phyloP scores from a whole-genome alignment of 2,888 invertebrate genomes.

The Eupithecia subfuscata region DNA sequence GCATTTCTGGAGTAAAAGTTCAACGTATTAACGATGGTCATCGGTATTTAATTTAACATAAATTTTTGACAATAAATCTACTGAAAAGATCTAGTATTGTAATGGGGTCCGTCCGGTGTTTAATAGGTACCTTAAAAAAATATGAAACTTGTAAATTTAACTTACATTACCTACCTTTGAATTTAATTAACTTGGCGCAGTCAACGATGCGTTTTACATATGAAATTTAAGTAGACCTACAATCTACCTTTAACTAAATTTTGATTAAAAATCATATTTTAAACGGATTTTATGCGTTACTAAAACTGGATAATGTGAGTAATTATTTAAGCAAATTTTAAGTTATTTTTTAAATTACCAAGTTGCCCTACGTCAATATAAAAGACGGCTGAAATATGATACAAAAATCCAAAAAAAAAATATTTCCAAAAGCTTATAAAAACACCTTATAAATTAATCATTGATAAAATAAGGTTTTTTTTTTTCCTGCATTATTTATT shows the following conservation, averaged over 20 bases:
- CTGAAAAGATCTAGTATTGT: neutral
- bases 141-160: neutral
- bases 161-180: neutral
- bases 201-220: neutral
- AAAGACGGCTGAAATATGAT: too few relatives aligned
- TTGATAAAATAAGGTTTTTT: too few relatives aligned
- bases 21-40: slow-evolving; percentile 36
- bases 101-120: neutral
- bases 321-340: neutral
- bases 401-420: too few relatives aligned
- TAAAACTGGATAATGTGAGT: neutral
- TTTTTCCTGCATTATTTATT: too few relatives aligned
- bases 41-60: slow-evolving; percentile 4
- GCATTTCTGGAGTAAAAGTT: slow-evolving; percentile 51
- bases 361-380: neutral
- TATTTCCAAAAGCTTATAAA: too few relatives aligned
- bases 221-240: neutral
- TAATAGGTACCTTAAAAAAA: too few relatives aligned
- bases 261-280: neutral
- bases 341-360: neutral
- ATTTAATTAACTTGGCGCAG: neutral
- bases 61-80: neutral
- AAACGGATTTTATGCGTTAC: neutral
- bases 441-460: too few relatives aligned
- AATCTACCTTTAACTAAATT: too few relatives aligned